Percentiles rank a stretch among this genome's conserved stretches.
phyloP scores from a whole-genome alignment of 2,113 vertebrate species.

The Sialia sialis region DNA sequence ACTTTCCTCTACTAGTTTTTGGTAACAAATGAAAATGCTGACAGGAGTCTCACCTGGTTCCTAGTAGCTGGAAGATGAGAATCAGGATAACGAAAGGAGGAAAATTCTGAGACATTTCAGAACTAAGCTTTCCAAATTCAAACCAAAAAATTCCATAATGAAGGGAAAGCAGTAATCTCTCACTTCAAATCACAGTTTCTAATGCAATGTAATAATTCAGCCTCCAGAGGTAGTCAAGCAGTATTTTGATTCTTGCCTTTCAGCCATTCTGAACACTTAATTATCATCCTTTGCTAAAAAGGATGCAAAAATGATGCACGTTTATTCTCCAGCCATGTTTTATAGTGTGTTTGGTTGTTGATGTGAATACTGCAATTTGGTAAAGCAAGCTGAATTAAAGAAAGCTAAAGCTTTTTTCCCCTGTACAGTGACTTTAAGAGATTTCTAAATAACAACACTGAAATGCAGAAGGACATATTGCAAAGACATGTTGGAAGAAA shows the following conservation, averaged over 20 bases:
- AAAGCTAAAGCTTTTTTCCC: neutral
- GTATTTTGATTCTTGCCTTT: constrained; percentile 7
- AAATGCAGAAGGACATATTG: neutral
- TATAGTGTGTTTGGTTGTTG: neutral
- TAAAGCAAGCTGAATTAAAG: neutral
- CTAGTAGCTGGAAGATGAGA: neutral
- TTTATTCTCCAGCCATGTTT: neutral
- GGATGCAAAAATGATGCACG: neutral
- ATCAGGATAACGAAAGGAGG: neutral
- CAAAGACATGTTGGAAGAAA: constrained; percentile 1
- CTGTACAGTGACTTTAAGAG: neutral
- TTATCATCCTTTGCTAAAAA: neutral
- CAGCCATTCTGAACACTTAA: neutral
- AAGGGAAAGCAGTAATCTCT: neutral
- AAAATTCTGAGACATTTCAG: neutral
- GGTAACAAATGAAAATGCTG: neutral
- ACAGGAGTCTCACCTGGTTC: neutral
- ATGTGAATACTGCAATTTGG: neutral
- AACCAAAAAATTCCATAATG: neutral
- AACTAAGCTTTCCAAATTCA: neutral
- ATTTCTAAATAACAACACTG: neutral
- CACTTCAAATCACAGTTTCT: neutral
- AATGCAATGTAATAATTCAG: neutral
- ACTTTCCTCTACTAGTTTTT: neutral
- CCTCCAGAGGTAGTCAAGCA: neutral